Conservation (phyloP, 2,113 vertebrate genomes). For the Hyperopisus bebe region DNA sequence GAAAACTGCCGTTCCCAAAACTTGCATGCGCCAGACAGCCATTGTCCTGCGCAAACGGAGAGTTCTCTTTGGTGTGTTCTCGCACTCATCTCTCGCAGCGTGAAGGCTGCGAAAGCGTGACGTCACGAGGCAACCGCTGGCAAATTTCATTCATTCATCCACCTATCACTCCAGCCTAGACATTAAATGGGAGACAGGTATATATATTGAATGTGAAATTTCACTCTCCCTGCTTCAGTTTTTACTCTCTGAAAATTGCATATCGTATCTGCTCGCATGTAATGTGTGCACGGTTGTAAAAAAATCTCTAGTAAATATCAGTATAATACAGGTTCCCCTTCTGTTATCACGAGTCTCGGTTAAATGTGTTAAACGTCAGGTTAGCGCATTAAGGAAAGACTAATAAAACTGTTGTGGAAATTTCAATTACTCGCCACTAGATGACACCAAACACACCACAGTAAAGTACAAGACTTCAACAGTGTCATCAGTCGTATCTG, state of each 20-base stretch:
- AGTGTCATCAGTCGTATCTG: neutral
- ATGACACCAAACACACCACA: neutral
- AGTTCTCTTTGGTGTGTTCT: neutral
- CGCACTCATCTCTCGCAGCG: neutral
- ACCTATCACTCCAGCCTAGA: neutral
- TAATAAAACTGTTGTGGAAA: neutral
- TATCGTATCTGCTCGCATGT: neutral
- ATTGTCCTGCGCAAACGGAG: neutral
- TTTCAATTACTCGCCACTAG: neutral
- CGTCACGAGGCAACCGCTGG: neutral
- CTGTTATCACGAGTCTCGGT: neutral
- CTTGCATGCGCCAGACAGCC: neutral
- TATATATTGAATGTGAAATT: neutral
- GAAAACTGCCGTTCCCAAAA: neutral
- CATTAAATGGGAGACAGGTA: neutral
- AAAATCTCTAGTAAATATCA: neutral
- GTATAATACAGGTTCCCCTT: neutral
- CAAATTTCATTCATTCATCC: neutral
- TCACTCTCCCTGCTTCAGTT: neutral
- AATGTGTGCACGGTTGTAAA: neutral
- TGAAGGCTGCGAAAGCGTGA: neutral
- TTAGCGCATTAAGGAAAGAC: neutral
- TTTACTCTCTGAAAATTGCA: neutral
- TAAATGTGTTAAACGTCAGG: neutral
- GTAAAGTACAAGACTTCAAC: neutral